A percentile compares a stretch with the other conserved stretches of the same genome.
Evolutionary conservation across 2,113 vertebrate genomes (phyloP).

Genomic region (Elaphurus davidianus): DNA sequence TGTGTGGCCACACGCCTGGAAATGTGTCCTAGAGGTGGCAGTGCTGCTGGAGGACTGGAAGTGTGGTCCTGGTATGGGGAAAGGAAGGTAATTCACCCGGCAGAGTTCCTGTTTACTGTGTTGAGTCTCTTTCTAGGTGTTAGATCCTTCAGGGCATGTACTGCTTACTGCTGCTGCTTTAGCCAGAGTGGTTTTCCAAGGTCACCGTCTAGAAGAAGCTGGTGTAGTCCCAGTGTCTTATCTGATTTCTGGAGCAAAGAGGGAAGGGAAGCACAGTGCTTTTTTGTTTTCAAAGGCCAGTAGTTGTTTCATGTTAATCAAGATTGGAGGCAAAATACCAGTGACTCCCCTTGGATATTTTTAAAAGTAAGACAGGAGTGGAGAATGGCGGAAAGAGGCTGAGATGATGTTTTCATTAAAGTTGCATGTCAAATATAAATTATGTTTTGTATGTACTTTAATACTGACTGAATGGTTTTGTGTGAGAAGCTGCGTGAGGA

Average conservation of each 20-base stretch:
- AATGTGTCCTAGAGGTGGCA: background rate
- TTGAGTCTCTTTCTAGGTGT: background rate
- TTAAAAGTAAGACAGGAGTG: background rate
- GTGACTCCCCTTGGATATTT: background rate
- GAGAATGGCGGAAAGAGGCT: background rate
- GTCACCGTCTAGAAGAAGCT: conserved; percentile 41
- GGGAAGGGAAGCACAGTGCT: background rate
- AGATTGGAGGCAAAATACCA: background rate
- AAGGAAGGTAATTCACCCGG: background rate
- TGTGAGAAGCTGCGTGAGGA: background rate
- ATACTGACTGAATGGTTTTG: background rate
- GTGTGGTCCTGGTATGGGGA: background rate
- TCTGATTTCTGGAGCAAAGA: conserved; percentile 35
- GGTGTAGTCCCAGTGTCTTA: conserved; percentile 25
- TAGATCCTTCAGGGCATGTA: background rate
- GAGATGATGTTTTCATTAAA: background rate
- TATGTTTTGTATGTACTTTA: background rate
- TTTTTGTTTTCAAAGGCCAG: conserved; percentile 53
- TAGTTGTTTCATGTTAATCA: background rate
- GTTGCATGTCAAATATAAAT: background rate
- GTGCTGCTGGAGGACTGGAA: background rate
- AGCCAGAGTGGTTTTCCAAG: conserved; percentile 34
- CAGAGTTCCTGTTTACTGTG: too few species aligned
- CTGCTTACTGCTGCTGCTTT: background rate
- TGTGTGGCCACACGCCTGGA: background rate